Base-by-base conservation (phyloP, 2,113 vertebrate genomes). In the Zapornia atra region DNA sequence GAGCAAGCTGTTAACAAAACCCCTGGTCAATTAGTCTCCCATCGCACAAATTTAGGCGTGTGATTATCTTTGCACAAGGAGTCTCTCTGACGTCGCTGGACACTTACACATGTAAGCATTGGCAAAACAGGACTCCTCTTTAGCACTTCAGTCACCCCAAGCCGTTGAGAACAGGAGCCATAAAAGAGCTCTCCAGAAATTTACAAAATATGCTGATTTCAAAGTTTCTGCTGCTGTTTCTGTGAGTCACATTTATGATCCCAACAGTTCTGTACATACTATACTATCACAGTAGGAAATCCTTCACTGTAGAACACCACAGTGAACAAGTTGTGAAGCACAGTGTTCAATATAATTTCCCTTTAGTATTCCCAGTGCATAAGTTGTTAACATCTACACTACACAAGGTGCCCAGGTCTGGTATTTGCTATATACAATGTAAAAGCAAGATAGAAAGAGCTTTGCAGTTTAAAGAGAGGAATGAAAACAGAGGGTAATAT, bases 251-350 rank as follows among this genome's bases (percentile, higher is more conserved):
- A 97, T 97, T 96, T 94, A 92, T 72, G 88, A 97, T 70, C 97
- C 78, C 95, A 97, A 97, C 95, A 96, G 95, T 86, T 97, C 96
- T 97, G 86, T 97, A 97, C 97, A 97, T 94, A 96, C 93, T 83
- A 95, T 71, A 90, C n/a, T 96, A 91, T 97, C 84, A 95, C 97
- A 97, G 97, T 96, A 98, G 96, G 94, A 92, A 92, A 77, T 29
- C 88, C 71, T 97, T 97, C 96, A 12, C 97, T 94, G 97, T 33
- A 93, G 96, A 77, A 51, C 94, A 91, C 87, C 96, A 97, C 98
- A 98, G 98, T 97, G 97, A 97, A 82, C 96, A 83, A 95, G 69
- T 96, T 70, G 83, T 93, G 97, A 96, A 98, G 98, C 98, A 98
- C 98, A 98, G 98, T 98, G 98, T 91, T 97, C 69, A 87, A 85